Conservation (phyloP, 2,113 vertebrate genomes). For the Tetraodon nigroviridis region DNA sequence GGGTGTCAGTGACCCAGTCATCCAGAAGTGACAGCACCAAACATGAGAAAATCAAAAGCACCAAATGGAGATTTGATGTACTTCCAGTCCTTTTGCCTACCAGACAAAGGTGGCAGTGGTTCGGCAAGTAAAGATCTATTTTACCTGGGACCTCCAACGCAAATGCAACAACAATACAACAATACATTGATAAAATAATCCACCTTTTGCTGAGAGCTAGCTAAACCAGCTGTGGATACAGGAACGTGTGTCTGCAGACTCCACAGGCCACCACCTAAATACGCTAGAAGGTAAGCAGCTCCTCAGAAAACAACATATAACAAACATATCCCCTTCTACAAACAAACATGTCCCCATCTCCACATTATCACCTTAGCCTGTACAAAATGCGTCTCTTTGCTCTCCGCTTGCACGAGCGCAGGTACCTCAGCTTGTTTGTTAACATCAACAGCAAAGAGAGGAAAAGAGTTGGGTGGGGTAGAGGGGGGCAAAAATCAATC, state of each 20-base stretch:
- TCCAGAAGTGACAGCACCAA: too few species aligned
- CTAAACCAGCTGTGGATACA: conserved; percentile 20
- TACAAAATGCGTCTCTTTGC: conserved; percentile 62
- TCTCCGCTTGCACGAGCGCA: conserved; percentile 67
- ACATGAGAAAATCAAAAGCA: too few species aligned
- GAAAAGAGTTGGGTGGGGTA: conserved; percentile 29
- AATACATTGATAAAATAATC: background rate
- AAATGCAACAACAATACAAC: too few species aligned
- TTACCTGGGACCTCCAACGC: too few species aligned
- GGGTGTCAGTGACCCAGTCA: too few species aligned
- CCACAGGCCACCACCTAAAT: conserved; percentile 23
- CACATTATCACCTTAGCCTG: conserved; percentile 56
- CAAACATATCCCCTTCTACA: conserved; percentile 60
- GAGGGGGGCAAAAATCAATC: conserved; percentile 81
- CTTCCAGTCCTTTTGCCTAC: too few species aligned
- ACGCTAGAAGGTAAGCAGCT: conserved; percentile 29
- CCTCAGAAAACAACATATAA: conserved; percentile 50
- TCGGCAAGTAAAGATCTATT: too few species aligned
- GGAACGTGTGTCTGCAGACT: conserved; percentile 20
- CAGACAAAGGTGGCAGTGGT: too few species aligned
- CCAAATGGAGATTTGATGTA: too few species aligned
- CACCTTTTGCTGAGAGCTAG: conserved; percentile 1
- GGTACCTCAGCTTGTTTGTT: conserved; percentile 85
- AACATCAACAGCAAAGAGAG: conserved; percentile 78
- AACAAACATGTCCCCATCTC: conserved; percentile 62